Conservation (phyloP, 2,113 vertebrate species). For the Zootoca vivipara region DNA sequence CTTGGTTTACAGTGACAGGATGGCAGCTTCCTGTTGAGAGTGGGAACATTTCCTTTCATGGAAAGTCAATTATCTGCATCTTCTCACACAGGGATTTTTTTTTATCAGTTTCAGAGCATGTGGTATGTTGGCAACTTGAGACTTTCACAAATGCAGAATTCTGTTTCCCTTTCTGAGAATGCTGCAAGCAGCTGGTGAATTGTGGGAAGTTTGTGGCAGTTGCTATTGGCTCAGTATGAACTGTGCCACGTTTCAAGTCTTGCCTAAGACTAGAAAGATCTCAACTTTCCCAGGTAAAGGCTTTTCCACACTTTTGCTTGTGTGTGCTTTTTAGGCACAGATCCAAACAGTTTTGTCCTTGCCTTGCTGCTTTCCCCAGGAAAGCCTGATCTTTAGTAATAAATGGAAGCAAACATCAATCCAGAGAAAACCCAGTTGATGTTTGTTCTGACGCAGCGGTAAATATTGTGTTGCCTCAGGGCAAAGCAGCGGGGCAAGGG, state of each 20-base stretch:
- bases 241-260: neutral
- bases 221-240: neutral
- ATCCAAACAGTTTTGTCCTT: too few species aligned
- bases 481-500: too few species aligned
- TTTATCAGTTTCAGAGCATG: neutral
- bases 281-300: accelerated
- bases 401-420: too few species aligned
- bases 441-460: too few species aligned
- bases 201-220: neutral
- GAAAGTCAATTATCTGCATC: neutral
- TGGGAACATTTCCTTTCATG: neutral
- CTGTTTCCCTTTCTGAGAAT: neutral
- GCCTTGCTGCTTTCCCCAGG: too few species aligned
- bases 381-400: too few species aligned
- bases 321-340: too few species aligned
- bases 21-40: neutral
- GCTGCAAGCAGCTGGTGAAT: neutral
- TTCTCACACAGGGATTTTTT: neutral
- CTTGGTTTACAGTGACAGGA: neutral
- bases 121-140: neutral
- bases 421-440: too few species aligned
- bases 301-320: too few species aligned
- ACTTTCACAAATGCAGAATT: neutral
- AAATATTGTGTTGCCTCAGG: too few species aligned
- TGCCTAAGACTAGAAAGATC: neutral